Evolutionary conservation across 2,113 vertebrate species (phyloP), one percentile per base, ranked within the genome.

Genomic region (Prionailurus bengalensis): DNA sequence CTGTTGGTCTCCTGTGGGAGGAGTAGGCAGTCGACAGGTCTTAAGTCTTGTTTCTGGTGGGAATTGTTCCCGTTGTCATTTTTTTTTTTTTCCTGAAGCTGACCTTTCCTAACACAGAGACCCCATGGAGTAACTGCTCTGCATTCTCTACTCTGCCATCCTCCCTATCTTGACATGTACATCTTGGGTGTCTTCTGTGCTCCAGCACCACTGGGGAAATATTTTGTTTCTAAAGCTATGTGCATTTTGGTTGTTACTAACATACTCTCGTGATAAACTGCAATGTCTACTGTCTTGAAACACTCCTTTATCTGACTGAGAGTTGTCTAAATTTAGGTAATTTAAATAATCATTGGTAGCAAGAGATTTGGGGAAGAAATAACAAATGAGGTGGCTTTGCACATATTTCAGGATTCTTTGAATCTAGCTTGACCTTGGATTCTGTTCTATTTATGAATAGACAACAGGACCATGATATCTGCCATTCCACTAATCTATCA

Each of bases 381-480:
- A 83, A 78, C 48, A 94, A 89, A 33, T 42, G 12, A n/a, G 16
- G 3, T 80, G 19, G 79, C 42, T 55, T 65, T 89, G 33, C 33
- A 92, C 89, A 73, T 85, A 73, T 89, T 92, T 94, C 31, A 55
- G 74, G 39, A 65, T 61, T 25, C 33, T 68, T 55, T 95, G 36
- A 95, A 29, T 81, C 5, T 63, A 55, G 7, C 7, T 39, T 53
- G 9, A 51, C 29, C 11, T 79, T 27, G 36, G 36, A 84, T 31
- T 65, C 17, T 92, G 15, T 48, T 84, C 5, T 10, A 33, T 76
- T 93, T 79, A 19, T 74, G 12, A 80, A 29, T 19, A 87, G 74
- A 63, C 42, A 81, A 17, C 21, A 53, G 29, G 65, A 80, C 19
- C 8, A 4, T 15, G 7, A 29, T 23, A 85, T 63, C 55, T 79